Base-by-base conservation (phyloP, 1,140 invertebrate genomes). In the Pseudomyrmex flavicornis region DNA sequence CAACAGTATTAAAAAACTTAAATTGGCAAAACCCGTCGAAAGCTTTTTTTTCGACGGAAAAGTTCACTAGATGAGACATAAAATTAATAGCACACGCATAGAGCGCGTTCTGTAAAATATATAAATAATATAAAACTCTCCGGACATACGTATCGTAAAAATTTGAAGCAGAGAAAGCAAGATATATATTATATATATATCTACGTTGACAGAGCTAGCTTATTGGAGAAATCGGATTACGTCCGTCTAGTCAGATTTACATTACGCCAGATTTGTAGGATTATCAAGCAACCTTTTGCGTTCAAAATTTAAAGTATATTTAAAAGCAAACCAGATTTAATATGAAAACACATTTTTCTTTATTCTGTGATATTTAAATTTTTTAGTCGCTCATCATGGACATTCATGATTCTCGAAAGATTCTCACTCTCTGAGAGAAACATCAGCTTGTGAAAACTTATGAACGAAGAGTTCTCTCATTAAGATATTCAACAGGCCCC, bases 181-280 rank as follows among this genome's bases (percentile, higher is more conserved):
- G 15, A 66, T 9, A 66, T 3, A 35, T 35, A 35, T 35, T 35
- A 35, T 35, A 35, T 35, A 35, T 35, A 35, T 35, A 35, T 0
- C 5, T 35, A 35, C 35, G 35, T 35, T 48, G 35, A 69, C 68
- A 79, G 35, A 79, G 35, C 20, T 17, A 68, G 26, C 4, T 79
- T 58, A 68, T 69, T 79, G 52, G 10, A 79, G 17, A 77, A 77
- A 77, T 77, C 63, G 50, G 62, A 77, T 68, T 68, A 69, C 15
- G 3, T 70, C 15, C 15, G 15, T 26, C 22, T 48, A 69, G 1
- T 70, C 46, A 54, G 22, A 79, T 79, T 79, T 70, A 79, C 15
- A 79, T 69, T 46, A 52, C 22, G 22, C 17, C 26, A 46, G 52
- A 69, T 69, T 69, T 79, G 52, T 69, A 77, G 3, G 5, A 46